Percentiles rank a stretch among this genome's conserved stretches.
Conservation (phyloP, 2,797 vertebrate genomes). For the Microctenopoma stevenorrisi region DNA sequence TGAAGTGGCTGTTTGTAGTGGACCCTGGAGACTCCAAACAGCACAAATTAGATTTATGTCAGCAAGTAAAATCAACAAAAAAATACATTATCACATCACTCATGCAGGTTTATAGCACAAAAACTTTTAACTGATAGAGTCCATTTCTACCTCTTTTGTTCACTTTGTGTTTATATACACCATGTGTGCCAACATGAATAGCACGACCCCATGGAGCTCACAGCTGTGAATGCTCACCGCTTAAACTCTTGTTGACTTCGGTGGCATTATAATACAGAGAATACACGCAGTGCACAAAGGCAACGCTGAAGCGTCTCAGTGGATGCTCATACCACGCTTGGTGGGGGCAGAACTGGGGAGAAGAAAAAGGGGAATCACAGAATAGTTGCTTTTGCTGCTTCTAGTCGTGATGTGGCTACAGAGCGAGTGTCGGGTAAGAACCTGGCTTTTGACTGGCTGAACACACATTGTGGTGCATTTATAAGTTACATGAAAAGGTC, state of each 20-base stretch:
- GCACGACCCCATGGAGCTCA: constrained; percentile 23
- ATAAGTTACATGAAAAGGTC: neutral
- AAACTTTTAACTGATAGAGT: constrained; percentile 6
- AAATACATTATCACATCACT: neutral
- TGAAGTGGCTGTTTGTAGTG: neutral
- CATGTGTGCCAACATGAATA: constrained; percentile 19
- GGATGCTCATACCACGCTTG: constrained; percentile 30
- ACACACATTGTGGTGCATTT: constrained; percentile 10
- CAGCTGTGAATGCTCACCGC: constrained; percentile 35
- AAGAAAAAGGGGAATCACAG: constrained; percentile 50
- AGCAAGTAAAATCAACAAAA: constrained; percentile 7
- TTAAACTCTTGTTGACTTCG: constrained; percentile 41
- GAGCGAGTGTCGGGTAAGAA: constrained; percentile 13
- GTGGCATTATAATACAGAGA: constrained; percentile 41
- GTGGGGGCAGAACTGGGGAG: constrained; percentile 40
- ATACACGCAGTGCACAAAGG: constrained; percentile 30
- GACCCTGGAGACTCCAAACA: neutral
- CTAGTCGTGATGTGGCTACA: neutral
- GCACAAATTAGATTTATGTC: neutral
- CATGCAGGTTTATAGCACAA: constrained; percentile 1
- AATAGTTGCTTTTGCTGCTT: constrained; percentile 54
- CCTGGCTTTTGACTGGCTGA: constrained; percentile 29
- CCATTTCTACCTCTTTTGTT: neutral
- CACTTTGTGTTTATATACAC: constrained; percentile 9
- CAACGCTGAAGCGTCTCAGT: constrained; percentile 27